Base-by-base conservation (phyloP, 2,113 vertebrate genomes). In the Collichthys lucidus region DNA sequence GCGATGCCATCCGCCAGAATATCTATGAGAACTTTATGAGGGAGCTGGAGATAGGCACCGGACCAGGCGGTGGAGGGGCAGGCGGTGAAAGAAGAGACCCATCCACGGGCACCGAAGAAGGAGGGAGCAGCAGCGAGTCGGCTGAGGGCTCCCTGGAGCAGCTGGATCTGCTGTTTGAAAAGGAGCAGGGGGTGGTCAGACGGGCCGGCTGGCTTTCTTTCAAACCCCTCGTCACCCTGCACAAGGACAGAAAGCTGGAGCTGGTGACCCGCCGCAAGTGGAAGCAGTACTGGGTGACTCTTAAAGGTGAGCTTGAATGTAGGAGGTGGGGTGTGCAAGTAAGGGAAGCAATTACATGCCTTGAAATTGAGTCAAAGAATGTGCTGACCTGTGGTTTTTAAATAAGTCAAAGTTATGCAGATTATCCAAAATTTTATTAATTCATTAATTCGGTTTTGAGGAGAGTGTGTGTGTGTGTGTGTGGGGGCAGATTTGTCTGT, bases 181-280 rank as follows among this genome's bases (percentile, higher is more conserved):
- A 99, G 85, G 98, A 99, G 73, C 98, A 98, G 87, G 98, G 98
- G 2, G 96, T 98, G 89, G 97, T 99, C 20, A 95, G 98, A 16
- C 96, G 97, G 86, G 98, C 98, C 0, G 98, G 98, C 1, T 98
- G 97, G 97, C 96, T 99, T 52, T 97, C 96, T 89, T 99, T 99
- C 90, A 99, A 99, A 81, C 96, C 97, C 11, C 93, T 99, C 0
- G 90, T 99, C 86, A 97, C 96, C 1, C 88, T 99, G 87, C 97
- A 98, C 93, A 99, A 99, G 88, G 98, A 99, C 85, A 96, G 96
- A 86, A 99, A 98, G 85, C 95, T 99, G 89, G 98, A 99, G 89
- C 92, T 98, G 83, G 96, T 98, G 84, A 94, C 95, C 3, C 95
- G 98, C 1, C 95, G 97, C 82, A 98, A 96, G 70, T 99, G 98